Conservation (phyloP, 1,140 invertebrate species). For the Potamilus streckersoni region DNA sequence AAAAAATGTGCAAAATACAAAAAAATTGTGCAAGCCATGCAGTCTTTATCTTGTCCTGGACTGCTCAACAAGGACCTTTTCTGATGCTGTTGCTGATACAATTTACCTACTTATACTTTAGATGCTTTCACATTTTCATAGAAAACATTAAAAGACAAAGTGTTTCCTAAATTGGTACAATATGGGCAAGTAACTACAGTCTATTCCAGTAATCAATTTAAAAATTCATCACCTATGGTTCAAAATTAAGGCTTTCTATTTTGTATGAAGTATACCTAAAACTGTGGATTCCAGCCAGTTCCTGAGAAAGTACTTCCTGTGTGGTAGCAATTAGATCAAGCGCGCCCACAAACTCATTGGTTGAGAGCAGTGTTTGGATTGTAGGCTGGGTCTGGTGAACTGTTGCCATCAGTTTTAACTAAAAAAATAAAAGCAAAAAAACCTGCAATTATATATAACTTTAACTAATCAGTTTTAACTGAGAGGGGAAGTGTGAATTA, state of each 20-base stretch:
- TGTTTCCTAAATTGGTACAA: background rate
- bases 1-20: no score
- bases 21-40: no score
- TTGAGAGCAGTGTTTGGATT: constrained; percentile 93
- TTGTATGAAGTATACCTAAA: constrained; percentile 74
- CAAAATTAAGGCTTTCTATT: background rate
- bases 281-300: constrained; percentile 90
- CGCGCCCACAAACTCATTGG: constrained; percentile 97
- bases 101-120: background rate
- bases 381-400: constrained; percentile 98
- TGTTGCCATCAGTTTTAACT: constrained; percentile 92
- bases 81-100: background rate
- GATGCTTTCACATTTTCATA: background rate
- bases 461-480: no score
- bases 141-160: background rate
- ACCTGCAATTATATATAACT: no score
- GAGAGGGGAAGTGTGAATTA: no score
- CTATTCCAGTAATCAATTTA: background rate
- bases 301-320: constrained; percentile 91
- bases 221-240: background rate
- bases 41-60: no score
- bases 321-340: constrained; percentile 96
- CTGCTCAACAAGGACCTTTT: no score
- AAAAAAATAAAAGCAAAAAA: constrained; percentile 37
- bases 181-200: no score